Evolutionary conservation across 2,797 vertebrate genomes (phyloP).

Genomic region (Epinephelus coioides): DNA sequence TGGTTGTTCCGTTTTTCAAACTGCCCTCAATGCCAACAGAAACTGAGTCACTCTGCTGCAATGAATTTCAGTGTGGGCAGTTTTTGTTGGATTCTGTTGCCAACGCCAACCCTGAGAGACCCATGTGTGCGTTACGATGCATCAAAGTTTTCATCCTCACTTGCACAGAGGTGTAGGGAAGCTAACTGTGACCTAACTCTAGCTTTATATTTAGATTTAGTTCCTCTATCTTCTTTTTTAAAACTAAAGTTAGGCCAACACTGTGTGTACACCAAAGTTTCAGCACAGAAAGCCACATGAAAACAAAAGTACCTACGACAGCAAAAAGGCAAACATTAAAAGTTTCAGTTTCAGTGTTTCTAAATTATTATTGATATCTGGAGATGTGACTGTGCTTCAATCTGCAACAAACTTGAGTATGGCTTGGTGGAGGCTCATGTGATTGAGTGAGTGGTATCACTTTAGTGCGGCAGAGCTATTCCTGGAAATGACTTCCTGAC

Average conservation of each 20-base stretch:
- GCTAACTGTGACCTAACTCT: background rate
- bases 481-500: slow-evolving; percentile 33
- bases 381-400: background rate
- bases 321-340: background rate
- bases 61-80: no score
- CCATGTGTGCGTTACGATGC: no score
- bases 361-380: background rate
- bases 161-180: no score
- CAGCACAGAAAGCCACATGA: background rate
- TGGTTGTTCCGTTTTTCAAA: no score
- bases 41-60: no score
- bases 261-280: background rate
- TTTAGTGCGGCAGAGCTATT: slow-evolving; percentile 11
- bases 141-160: no score
- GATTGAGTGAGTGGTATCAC: background rate
- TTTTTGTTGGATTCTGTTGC: no score
- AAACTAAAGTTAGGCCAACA: background rate
- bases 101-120: no score
- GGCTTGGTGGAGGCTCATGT: background rate
- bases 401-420: background rate
- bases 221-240: background rate
- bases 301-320: background rate
- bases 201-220: background rate
- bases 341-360: background rate
- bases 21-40: no score